Percentiles rank a stretch among this genome's conserved stretches.
Conservation (phyloP, 2,113 vertebrate genomes). For the Toxotes chatareus region DNA sequence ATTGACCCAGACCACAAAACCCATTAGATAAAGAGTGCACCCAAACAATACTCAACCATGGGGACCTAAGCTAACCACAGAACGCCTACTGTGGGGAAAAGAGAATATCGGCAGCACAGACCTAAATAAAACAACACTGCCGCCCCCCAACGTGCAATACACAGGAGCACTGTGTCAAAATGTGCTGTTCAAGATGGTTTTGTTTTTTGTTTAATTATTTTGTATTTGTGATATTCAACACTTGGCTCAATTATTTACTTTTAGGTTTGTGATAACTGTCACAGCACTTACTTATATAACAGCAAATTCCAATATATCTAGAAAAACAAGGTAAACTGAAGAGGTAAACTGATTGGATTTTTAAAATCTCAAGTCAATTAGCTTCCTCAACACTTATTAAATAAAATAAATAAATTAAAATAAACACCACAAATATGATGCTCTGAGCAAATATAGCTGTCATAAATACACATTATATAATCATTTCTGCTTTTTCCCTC, state of each 20-base stretch:
- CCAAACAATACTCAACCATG: conserved; percentile 74
- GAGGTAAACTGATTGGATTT: not conserved
- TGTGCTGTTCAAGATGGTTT: conserved; percentile 28
- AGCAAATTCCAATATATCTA: not conserved
- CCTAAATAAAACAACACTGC: conserved; percentile 29
- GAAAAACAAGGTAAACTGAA: not conserved
- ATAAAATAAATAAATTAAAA: no score
- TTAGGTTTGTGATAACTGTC: conserved; percentile 3
- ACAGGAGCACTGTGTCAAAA: conserved; percentile 30
- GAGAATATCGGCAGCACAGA: conserved; percentile 44
- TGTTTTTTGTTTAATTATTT: not conserved
- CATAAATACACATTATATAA: not conserved
- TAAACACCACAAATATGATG: not conserved
- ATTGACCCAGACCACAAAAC: conserved; percentile 77
- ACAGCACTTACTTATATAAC: not conserved
- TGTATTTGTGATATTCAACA: not conserved
- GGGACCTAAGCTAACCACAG: conserved; percentile 69
- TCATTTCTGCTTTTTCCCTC: not conserved
- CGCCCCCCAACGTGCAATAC: not conserved
- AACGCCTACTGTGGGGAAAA: conserved; percentile 59
- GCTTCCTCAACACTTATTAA: not conserved
- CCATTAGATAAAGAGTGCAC: conserved; percentile 75
- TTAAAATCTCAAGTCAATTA: not conserved
- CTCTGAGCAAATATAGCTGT: not conserved
- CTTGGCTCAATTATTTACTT: not conserved